A percentile compares a stretch with the other conserved stretches of the same genome.
phyloP scores from a whole-genome alignment of 2,113 vertebrate genomes.

The Elgaria multicarinata region DNA sequence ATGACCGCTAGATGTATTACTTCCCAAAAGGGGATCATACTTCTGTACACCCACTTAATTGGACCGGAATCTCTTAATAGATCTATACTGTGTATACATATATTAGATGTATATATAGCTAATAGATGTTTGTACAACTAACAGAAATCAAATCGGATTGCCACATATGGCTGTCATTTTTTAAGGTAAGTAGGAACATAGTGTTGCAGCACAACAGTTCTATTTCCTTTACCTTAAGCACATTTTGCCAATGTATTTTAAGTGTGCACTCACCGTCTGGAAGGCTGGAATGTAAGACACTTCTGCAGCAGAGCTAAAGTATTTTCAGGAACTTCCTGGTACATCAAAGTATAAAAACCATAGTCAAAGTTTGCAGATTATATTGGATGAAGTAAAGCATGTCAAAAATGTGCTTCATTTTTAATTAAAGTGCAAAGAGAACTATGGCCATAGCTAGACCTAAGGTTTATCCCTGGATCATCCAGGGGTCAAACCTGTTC shows the following conservation, averaged over 20 bases:
- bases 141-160: background rate
- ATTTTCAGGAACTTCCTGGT: slow-evolving; percentile 87
- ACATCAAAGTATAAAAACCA: slow-evolving; percentile 34
- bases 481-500: too few relatives aligned
- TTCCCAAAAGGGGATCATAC: background rate
- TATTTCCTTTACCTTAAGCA: background rate
- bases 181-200: background rate
- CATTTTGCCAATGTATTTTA: background rate
- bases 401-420: background rate
- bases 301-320: slow-evolving; percentile 86
- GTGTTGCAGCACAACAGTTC: background rate
- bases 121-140: background rate
- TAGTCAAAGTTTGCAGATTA: background rate
- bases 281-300: slow-evolving; percentile 92
- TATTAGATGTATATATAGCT: background rate
- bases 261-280: slow-evolving; percentile 83
- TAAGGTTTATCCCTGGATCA: too few relatives aligned
- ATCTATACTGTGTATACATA: background rate
- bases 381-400: slow-evolving; percentile 24
- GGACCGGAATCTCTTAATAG: background rate
- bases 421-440: too few relatives aligned
- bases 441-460: too few relatives aligned
- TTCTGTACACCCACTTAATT: background rate
- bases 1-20: too few relatives aligned
- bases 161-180: background rate